Evolutionary conservation across 2,113 vertebrate species (phyloP).

Genomic region (Suricata suricatta): DNA sequence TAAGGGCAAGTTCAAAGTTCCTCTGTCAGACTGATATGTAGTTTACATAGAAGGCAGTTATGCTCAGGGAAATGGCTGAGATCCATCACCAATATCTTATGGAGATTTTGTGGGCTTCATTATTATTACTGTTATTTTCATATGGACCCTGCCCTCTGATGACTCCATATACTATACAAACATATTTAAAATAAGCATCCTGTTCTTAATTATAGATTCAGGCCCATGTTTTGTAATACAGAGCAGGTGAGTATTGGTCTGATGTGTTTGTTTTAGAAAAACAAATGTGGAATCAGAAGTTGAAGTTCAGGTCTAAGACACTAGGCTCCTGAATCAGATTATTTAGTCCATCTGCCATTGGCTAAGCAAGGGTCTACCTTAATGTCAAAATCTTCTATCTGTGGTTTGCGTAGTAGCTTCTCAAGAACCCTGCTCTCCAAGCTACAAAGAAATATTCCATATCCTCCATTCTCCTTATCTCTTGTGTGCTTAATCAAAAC

Average conservation of each 20-base stretch:
- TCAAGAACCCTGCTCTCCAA: not conserved
- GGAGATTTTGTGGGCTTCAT: not conserved
- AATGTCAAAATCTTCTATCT: not conserved
- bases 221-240: not conserved
- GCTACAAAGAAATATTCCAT: not conserved
- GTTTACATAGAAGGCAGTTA: not conserved
- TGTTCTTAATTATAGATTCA: not conserved
- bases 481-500: not conserved
- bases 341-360: not conserved
- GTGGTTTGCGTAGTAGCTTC: not conserved
- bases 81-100: not conserved
- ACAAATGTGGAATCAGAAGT: not conserved
- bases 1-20: fast-evolving
- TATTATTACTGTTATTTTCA: not conserved
- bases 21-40: not conserved
- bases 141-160: not conserved
- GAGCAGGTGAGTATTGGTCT: not conserved
- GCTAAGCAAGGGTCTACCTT: not conserved
- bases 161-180: not conserved
- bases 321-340: not conserved
- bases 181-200: not conserved
- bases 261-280: not conserved
- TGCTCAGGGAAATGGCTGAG: not conserved
- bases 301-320: not conserved
- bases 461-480: not conserved